Base-by-base conservation (phyloP, 2,797 vertebrate species). In the Danionella dracula region DNA sequence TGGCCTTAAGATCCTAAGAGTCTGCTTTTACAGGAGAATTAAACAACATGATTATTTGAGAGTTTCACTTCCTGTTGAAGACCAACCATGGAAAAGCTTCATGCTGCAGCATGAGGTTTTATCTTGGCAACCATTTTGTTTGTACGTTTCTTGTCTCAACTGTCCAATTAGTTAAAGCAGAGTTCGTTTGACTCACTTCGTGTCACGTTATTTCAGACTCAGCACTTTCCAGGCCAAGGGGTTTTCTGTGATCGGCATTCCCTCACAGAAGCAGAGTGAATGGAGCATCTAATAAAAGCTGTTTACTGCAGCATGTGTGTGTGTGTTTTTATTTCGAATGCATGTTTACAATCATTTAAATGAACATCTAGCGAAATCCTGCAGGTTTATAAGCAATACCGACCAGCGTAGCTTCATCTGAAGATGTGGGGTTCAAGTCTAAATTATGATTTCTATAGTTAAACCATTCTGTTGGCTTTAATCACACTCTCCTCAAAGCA, bases 91-190 rank as follows among this genome's bases (percentile, higher is more conserved):
- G n/a, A n/a, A n/a, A n/a, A n/a, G n/a, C 9, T 31, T 5, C 9
- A 5, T 53, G 34, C 34, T 44, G 40, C 45, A 53, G 19, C 2
- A 5, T 20, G 44, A 64, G 20, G 5, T 49, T 60, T 61, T 13
- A 38, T 66, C 60, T 57, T 51, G 44, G 66, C 38, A 45, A 66
- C 21, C 12, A 49, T 45, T 34, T 65, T 4, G 35, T 20, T 40
- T 20, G 29, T n/a, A n/a, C 20, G 21, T 61, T 68, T 53, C 20
- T 19, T 46, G 49, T 41, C 19, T 7, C 38, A 63, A 19, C 8
- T 10, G 17, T 34, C 29, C 41, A 35, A 49, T 71, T 60, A 32
- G 40, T 51, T 53, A 40, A 15, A 38, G 21, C 38, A 37, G 50
- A 53, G 12, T 40, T 49, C 49, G 55, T 41, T 64, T 8, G 19